Evolutionary conservation across 2,113 vertebrate genomes (phyloP), one percentile per base, ranked within the genome.

Genomic region (Oryzias woworae): DNA sequence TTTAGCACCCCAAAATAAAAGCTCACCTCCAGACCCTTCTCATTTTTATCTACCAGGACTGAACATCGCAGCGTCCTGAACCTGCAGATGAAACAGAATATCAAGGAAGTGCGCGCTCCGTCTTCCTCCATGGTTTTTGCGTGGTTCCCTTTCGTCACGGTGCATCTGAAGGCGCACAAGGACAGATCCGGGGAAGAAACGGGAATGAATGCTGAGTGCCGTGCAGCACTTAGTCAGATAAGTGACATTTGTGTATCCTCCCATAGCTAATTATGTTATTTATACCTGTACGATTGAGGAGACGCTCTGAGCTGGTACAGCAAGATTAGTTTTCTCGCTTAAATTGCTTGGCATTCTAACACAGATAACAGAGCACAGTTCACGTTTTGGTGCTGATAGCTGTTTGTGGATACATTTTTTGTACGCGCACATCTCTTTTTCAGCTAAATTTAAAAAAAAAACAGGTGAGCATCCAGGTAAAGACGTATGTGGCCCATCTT

Each of bases 221-320:
- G 58, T 62, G 71, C 79, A 57, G 58, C 62, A 13, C 62, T 83
- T 84, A 77, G 84, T 62, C 69, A 79, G 86, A 89, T 90, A 90
- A 88, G 88, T 88, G 84, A 72, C 82, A 80, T 88, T 86, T 85
- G 82, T 82, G 75, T 83, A 84, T 78, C 73, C 79, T 85, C 81
- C 81, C 69, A 58, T 86, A 80, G 72, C 84, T 89, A 89, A 90
- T 89, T 88, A 87, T 75, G 76, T 82, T 88, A 85, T 88, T 89
- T 89, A 85, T 85, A 82, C 69, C 55, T 36, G 45, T 12, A 60
- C 65, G 8, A 72, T 57, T 69, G 59, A 81, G 67, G 76, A 87
- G 84, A 87, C 4, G 69, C 81, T 84, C 62, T 50, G 77, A 85
- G 84, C 84, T 76, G 73, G 42, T 82, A 81, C 82, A 79, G 66